These are phyloP conservation scores for Micromys minutus DNA, from an alignment of 2,113 vertebrate species.

Conservation along the genomic window DNA sequence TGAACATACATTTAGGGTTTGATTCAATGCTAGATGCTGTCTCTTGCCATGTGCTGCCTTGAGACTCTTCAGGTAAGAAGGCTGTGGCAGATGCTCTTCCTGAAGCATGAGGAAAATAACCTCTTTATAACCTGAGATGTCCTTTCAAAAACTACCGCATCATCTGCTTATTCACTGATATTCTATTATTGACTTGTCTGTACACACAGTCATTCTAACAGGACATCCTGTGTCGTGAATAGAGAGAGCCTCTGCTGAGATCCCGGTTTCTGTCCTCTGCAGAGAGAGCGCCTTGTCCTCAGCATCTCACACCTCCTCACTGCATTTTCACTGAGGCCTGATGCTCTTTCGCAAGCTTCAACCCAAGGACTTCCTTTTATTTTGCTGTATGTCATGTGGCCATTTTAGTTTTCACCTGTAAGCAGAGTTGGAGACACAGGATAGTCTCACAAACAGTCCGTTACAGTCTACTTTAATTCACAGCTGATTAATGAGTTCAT, in stretches of 20 bases:
- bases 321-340: not conserved
- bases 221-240: not conserved
- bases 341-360: not conserved
- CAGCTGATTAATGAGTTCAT: not conserved
- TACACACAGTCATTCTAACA: not conserved
- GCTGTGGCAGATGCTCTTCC: not conserved
- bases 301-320: not conserved
- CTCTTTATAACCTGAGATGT: not conserved
- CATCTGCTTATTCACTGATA: not conserved
- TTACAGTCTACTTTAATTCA: constrained; percentile 11
- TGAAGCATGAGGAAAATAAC: not conserved
- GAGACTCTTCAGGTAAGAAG: not conserved
- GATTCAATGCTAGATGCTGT: not conserved
- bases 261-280: not conserved
- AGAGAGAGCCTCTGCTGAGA: not conserved
- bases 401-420: not conserved
- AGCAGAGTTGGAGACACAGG: not conserved
- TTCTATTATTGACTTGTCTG: not conserved
- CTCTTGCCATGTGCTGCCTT: not conserved
- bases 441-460: not conserved
- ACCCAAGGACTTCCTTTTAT: constrained; percentile 1
- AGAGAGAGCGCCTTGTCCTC: not conserved
- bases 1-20: too few species aligned
- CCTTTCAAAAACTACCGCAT: not conserved
- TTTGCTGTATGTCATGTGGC: not conserved